These are phyloP conservation scores for Selene dorsalis DNA, from an alignment of 2,797 vertebrate species.

Conservation along the genomic window DNA sequence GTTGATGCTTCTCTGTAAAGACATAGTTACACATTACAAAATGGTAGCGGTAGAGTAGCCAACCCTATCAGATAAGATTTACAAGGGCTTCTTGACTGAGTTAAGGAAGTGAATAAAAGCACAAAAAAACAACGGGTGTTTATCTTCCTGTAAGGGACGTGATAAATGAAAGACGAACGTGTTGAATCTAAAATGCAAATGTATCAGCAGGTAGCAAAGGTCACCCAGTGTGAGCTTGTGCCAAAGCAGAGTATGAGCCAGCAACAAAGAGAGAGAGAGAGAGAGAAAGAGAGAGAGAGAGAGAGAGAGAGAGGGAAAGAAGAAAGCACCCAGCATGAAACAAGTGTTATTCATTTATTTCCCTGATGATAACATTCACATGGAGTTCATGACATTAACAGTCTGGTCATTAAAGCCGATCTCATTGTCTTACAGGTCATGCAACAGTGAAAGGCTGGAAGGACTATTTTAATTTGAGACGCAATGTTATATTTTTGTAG, in stretches of 20 bases:
- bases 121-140: background rate
- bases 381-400: conserved; percentile 7
- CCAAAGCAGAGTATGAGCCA: background rate
- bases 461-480: background rate
- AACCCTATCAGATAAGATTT: background rate
- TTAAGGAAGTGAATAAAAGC: background rate
- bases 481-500: background rate
- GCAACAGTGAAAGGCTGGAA: background rate
- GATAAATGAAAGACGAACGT: background rate
- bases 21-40: conserved; percentile 34
- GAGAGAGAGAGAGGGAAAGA: too few relatives aligned
- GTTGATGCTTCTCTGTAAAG: background rate
- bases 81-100: background rate
- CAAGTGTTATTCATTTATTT: conserved; percentile 27
- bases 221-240: conserved; percentile 4
- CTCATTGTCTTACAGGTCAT: background rate
- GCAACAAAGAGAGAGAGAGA: background rate
- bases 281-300: too few relatives aligned
- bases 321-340: background rate
- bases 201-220: conserved; percentile 30
- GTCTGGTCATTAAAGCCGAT: background rate
- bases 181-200: conserved; percentile 21
- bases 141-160: background rate
- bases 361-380: conserved; percentile 14
- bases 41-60: background rate